Evolutionary conservation across 2,113 vertebrate genomes (phyloP).

Genomic region (Oncorhynchus keta): DNA sequence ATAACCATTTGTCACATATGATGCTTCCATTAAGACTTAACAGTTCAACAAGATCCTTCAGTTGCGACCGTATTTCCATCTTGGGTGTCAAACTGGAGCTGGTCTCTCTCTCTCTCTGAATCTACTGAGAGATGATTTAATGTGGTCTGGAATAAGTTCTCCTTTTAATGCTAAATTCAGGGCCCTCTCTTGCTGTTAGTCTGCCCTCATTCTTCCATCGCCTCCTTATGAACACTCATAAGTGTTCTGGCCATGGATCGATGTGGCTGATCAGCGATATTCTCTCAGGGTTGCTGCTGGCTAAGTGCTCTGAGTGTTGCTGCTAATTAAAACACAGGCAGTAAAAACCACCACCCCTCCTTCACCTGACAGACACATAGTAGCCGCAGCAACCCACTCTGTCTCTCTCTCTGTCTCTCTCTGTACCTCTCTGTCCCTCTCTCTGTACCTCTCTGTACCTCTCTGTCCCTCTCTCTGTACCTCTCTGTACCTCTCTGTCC

Average conservation of each 20-base stretch:
- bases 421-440: no score
- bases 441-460: no score
- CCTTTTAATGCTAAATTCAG: no score
- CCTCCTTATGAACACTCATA: neutral
- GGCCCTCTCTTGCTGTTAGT: conserved; percentile 5
- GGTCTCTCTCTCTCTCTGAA: no score
- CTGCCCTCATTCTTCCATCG: neutral
- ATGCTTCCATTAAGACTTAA: conserved; percentile 28
- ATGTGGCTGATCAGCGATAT: conserved; percentile 49
- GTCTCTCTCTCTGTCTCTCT: no score
- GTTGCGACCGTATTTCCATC: no score
- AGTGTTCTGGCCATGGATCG: conserved; percentile 24
- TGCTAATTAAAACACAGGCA: conserved; percentile 48
- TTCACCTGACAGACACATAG: neutral
- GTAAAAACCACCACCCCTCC: conserved; percentile 25
- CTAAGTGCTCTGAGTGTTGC: conserved; percentile 49
- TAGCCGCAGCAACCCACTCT: conserved; percentile 12
- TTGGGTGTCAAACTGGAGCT: no score
- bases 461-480: no score
- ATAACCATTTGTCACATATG: conserved; percentile 2
- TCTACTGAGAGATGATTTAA: no score
- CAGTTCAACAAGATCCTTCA: neutral
- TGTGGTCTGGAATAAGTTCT: no score
- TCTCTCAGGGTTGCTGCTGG: conserved; percentile 33
- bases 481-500: neutral